Conservation (phyloP, 1,140 invertebrate species). For the Thaumetopoea pityocampa region DNA sequence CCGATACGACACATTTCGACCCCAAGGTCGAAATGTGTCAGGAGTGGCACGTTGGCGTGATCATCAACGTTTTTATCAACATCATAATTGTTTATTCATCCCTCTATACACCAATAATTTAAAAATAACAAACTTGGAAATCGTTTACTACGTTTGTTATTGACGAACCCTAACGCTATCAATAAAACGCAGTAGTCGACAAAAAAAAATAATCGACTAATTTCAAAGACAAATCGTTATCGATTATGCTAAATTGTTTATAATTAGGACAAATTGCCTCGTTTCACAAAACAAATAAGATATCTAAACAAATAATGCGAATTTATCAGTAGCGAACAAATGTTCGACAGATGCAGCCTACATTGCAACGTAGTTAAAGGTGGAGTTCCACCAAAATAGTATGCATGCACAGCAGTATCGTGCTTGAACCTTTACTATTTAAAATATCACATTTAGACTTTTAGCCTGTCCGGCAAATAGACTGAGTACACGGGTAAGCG, state of each 20-base stretch:
- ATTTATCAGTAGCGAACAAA: slow-evolving; percentile 10
- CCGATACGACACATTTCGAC: too few species aligned
- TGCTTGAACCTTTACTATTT: background rate
- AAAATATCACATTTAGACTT: too few species aligned
- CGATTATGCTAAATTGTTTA: slow-evolving; percentile 9
- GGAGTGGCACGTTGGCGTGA: too few species aligned
- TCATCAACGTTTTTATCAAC: too few species aligned
- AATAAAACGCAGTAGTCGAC: background rate
- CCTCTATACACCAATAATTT: too few species aligned
- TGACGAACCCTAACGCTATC: background rate
- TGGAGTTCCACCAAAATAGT: too few species aligned
- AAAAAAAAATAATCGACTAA: background rate
- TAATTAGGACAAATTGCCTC: slow-evolving; percentile 16
- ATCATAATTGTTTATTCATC: too few species aligned
- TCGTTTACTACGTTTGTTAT: slow-evolving; percentile 1
- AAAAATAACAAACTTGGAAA: slow-evolving; percentile 1
- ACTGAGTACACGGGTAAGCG: too few species aligned
- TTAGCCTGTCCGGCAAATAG: too few species aligned
- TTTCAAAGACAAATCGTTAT: slow-evolving; percentile 9
- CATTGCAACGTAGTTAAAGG: too few species aligned
- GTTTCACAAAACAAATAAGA: background rate
- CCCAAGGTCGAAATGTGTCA: too few species aligned
- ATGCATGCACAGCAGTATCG: background rate
- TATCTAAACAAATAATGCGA: slow-evolving; percentile 12
- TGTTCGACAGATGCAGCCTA: slow-evolving; percentile 10